phyloP scores from a whole-genome alignment of 2,797 vertebrate species.

The Distichodus sexfasciatus region DNA sequence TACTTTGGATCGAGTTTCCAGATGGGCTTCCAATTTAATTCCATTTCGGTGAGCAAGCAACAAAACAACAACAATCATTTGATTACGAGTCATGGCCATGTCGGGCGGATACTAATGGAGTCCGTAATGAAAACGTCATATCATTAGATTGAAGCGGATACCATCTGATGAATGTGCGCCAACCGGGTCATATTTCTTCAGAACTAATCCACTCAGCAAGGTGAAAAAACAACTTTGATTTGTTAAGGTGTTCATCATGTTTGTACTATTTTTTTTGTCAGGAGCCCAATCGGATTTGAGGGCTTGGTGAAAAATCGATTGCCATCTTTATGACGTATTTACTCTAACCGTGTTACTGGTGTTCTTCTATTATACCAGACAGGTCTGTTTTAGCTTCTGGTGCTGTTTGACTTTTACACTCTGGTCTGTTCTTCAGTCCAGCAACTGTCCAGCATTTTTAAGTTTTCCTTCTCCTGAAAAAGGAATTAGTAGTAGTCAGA shows the following conservation, averaged over 20 bases:
- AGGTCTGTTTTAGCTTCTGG: too few species aligned
- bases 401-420: too few species aligned
- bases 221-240: background rate
- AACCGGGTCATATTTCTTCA: background rate
- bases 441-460: too few species aligned
- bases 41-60: background rate
- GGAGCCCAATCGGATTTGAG: too few species aligned
- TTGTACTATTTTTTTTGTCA: too few species aligned
- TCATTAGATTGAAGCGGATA: conserved; percentile 22
- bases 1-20: background rate
- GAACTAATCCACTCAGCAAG: background rate
- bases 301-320: too few species aligned
- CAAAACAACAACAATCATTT: background rate
- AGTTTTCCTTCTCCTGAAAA: too few species aligned
- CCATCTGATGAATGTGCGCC: conserved; percentile 14
- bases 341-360: too few species aligned
- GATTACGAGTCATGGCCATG: background rate
- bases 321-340: too few species aligned
- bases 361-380: too few species aligned
- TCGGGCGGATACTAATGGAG: background rate
- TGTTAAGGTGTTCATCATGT: background rate
- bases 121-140: conserved; percentile 10
- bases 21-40: background rate
- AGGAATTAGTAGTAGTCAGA: too few species aligned
- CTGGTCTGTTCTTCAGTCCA: too few species aligned